Percentiles rank a stretch among this genome's conserved stretches.
Conservation (phyloP, 2,888 invertebrate genomes). For the Synergus japonicus region DNA sequence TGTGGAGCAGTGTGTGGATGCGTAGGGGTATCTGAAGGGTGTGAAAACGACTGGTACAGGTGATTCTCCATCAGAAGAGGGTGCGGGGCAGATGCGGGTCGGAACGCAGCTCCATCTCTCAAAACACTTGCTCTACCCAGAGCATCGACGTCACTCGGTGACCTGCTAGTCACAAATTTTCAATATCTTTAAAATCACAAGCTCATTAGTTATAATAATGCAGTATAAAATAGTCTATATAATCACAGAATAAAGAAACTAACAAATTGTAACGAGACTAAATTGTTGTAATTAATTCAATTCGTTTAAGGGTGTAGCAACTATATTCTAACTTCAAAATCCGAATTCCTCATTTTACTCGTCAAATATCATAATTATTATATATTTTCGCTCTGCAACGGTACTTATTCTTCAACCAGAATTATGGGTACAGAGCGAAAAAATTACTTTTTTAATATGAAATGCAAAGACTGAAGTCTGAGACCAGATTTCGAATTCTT, state of each 20-base stretch:
- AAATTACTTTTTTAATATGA: too few relatives aligned
- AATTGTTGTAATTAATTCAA: neutral
- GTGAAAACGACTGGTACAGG: conserved; percentile 70
- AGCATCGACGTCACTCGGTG: conserved; percentile 73
- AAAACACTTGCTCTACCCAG: conserved; percentile 83
- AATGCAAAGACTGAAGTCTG: too few relatives aligned
- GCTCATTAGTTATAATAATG: neutral
- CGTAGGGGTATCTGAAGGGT: conserved; percentile 69
- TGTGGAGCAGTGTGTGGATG: conserved; percentile 71
- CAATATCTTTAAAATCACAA: neutral
- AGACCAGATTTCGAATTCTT: too few relatives aligned
- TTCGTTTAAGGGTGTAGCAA: neutral
- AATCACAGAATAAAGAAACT: neutral
- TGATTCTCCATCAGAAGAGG: conserved; percentile 80
- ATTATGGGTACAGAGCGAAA: too few relatives aligned
- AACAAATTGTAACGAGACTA: neutral
- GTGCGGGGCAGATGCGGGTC: conserved; percentile 80
- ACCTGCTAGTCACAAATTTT: conserved; percentile 59
- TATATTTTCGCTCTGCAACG: too few relatives aligned
- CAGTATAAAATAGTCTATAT: neutral
- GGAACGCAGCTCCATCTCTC: conserved; percentile 81
- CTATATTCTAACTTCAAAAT: too few relatives aligned
- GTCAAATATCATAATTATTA: too few relatives aligned
- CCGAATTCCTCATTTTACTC: too few relatives aligned
- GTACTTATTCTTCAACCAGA: too few relatives aligned